phyloP scores from a whole-genome alignment of 2,113 vertebrate species.

The Barbus barbus region DNA sequence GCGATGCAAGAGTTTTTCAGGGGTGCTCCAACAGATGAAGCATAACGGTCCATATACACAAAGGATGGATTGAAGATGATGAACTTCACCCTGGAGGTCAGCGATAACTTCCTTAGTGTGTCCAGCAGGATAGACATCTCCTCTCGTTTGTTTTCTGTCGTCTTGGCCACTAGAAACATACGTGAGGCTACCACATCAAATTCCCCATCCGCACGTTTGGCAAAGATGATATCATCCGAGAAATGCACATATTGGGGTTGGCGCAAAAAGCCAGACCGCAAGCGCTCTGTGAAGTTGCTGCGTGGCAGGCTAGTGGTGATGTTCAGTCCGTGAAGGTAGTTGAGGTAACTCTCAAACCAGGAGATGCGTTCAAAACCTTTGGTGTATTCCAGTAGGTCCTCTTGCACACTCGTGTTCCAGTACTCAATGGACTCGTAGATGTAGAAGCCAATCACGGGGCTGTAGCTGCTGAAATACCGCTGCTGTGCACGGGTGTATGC shows the following conservation, averaged over 20 bases:
- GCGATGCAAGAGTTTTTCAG: constrained; percentile 97
- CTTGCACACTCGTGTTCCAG: constrained; percentile 97
- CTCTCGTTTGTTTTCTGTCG: constrained; percentile 95
- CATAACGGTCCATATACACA: constrained; percentile 96
- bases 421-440: constrained; percentile 98
- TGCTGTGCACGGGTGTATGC: constrained; percentile 93
- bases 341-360: constrained; percentile 97
- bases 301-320: constrained; percentile 88
- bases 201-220: constrained; percentile 89
- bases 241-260: constrained; percentile 92
- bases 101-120: constrained; percentile 91
- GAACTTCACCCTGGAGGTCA: constrained; percentile 97
- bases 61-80: constrained; percentile 98
- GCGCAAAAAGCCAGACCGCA: constrained; percentile 90
- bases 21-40: constrained; percentile 94
- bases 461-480: constrained; percentile 97
- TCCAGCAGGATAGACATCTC: constrained; percentile 97
- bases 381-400: constrained; percentile 92
- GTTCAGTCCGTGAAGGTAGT: constrained; percentile 91
- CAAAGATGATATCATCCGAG: constrained; percentile 96
- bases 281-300: constrained; percentile 90
- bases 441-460: constrained; percentile 97
- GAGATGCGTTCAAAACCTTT: constrained; percentile 97
- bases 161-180: constrained; percentile 97
- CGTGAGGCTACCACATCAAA: constrained; percentile 94